Base-by-base conservation (phyloP, 1,140 invertebrate species). In the Odontomachus brunneus region DNA sequence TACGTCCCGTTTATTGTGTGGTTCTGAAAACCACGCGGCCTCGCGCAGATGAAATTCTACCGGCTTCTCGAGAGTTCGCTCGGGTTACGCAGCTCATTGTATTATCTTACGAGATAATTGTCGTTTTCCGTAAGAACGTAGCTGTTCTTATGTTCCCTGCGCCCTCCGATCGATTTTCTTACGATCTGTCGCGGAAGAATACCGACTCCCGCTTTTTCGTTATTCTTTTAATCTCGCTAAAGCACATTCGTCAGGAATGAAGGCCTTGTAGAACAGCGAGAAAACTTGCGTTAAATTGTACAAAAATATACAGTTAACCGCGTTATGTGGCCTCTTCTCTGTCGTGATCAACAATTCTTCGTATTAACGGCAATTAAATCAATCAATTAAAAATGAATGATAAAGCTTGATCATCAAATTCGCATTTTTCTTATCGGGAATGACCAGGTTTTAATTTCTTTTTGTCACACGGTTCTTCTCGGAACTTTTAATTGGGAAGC, bases 31-130 rank as follows among this genome's bases (percentile, higher is more conserved):
- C 53, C 33, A 26, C 24, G 26, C n/a, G 14, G 63, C n/a, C 19
- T 63, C 24, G 9, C 44, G 33, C 29, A 57, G 33, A 78, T 78
- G 38, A 80, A 80, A 69, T 69, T 80, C 65, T 57, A 69, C 14
- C 33, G 44, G 14, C 24, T 57, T 29, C 65, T 67, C 9, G n/a
- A 49, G 26, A 51, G 48, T 26, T 69, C 15, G 22, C 22, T 69
- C 29, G 11, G 44, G 22, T 69, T 69, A 69, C 63, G 14, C n/a
- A 17, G n/a, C 38, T 44, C 11, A 29, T 3, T 0, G 0, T n/a
- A 69, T 53, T 14, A 44, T 80, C 14, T 78, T 67, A 14, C 7
- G 55, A 57, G 26, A 67, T 55, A 57, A 67, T 55, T 55, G 29
- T 57, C 3, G 11, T 44, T 78, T 78, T 44, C 22, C 49, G 1